Evolutionary conservation across 2,113 vertebrate species (phyloP).

Genomic region (Pseudorectes ferrugineus): DNA sequence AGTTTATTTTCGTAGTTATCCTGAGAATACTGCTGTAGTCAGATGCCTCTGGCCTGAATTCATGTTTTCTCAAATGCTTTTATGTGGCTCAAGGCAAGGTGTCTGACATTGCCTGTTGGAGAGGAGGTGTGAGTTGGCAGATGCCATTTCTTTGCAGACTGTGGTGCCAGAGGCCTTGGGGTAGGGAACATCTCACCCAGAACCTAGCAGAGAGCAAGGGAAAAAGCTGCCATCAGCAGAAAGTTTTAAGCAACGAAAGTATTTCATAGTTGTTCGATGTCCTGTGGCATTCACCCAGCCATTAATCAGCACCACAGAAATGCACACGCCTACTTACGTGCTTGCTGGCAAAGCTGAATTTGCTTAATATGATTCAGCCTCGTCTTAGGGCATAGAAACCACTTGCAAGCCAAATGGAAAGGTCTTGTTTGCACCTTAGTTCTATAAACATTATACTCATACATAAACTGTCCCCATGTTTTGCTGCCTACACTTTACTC

Average conservation of each 20-base stretch:
- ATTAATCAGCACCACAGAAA: not conserved
- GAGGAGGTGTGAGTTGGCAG: not conserved
- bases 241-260: not conserved
- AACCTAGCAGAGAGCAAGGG: not conserved
- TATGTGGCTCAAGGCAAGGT: not conserved
- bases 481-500: not conserved
- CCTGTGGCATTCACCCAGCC: not conserved
- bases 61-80: not conserved
- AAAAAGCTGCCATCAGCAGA: not conserved
- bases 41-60: not conserved
- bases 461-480: not conserved
- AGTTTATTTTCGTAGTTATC: not conserved
- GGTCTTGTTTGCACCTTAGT: not conserved
- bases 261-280: not conserved
- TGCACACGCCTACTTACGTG: accelerated
- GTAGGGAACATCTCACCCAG: not conserved
- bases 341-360: not conserved
- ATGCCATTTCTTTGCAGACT: not conserved
- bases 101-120: not conserved
- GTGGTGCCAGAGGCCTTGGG: not conserved
- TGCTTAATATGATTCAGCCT: not conserved
- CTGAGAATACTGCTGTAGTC: not conserved
- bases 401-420: not conserved
- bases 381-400: not conserved
- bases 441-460: not conserved